phyloP scores from a whole-genome alignment of 1,140 invertebrate genomes.

The Drosophila leontia region DNA sequence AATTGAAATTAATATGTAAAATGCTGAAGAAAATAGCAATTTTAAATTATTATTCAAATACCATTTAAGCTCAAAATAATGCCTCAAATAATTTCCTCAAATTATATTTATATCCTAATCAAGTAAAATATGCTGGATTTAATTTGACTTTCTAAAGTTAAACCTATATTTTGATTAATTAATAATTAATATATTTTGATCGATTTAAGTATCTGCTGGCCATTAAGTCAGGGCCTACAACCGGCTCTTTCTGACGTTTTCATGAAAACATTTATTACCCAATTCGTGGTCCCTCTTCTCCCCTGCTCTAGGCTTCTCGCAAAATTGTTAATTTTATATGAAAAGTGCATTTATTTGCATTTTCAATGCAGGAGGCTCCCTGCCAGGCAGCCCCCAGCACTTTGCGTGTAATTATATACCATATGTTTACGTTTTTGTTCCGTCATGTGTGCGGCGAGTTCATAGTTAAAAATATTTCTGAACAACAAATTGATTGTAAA shows the following conservation, averaged over 20 bases:
- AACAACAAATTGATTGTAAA: conserved; percentile 23
- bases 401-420: conserved; percentile 54
- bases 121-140: not conserved
- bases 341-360: conserved; percentile 53
- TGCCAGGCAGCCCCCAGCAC: conserved; percentile 28
- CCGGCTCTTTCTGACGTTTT: conserved; percentile 16
- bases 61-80: not conserved
- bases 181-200: conserved; percentile 11
- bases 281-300: not conserved
- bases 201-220: conserved; percentile 28
- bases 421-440: conserved; percentile 51
- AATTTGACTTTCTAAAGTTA: not conserved
- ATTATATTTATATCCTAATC: not conserved
- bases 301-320: not conserved
- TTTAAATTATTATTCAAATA: not conserved
- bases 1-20: not conserved
- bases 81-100: no score
- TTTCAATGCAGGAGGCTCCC: conserved; percentile 19
- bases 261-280: conserved; percentile 55
- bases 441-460: conserved; percentile 21
- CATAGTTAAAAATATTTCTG: conserved; percentile 22
- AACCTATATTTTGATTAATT: no score
- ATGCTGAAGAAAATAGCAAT: not conserved
- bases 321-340: conserved; percentile 57
- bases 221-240: conserved; percentile 31